phyloP scores from a whole-genome alignment of 2,888 invertebrate genomes.

The Entomobrya multifasciata region DNA sequence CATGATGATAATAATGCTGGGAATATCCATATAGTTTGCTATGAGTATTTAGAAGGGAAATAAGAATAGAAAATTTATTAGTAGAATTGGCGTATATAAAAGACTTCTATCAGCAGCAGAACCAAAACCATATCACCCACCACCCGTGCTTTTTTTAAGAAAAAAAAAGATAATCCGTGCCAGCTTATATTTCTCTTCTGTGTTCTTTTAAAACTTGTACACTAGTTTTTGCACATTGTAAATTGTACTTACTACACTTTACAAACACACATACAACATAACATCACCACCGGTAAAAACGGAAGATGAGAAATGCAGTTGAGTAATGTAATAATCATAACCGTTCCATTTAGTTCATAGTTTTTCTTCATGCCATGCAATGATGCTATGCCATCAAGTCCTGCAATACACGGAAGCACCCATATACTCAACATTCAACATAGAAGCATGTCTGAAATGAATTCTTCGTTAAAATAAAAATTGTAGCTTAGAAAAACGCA shows the following conservation, averaged over 20 bases:
- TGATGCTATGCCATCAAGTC: too few species aligned
- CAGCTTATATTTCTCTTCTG: slow-evolving; percentile 13
- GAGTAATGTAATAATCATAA: slow-evolving; percentile 28
- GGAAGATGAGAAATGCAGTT: background rate
- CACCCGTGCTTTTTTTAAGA: slow-evolving; percentile 18
- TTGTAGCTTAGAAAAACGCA: background rate
- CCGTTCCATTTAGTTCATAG: slow-evolving; percentile 32
- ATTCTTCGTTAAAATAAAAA: background rate
- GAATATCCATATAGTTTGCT: background rate
- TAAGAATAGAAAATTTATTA: slow-evolving; percentile 47
- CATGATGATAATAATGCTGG: too few species aligned
- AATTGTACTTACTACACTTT: too few species aligned
- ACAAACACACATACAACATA: background rate
- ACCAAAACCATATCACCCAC: background rate
- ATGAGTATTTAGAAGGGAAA: background rate
- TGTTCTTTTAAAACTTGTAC: slow-evolving; percentile 6
- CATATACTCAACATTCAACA: background rate
- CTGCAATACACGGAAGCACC: too few species aligned
- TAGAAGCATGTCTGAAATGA: slow-evolving; percentile 1
- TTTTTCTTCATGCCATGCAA: background rate
- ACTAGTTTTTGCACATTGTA: too few species aligned
- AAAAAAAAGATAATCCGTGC: slow-evolving; percentile 27
- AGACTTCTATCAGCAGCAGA: background rate
- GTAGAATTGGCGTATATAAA: background rate
- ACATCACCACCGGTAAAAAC: slow-evolving; percentile 30